These are phyloP conservation scores for Ochotona curzoniae DNA, from an alignment of 2,113 vertebrate species.

Conservation along the genomic window DNA sequence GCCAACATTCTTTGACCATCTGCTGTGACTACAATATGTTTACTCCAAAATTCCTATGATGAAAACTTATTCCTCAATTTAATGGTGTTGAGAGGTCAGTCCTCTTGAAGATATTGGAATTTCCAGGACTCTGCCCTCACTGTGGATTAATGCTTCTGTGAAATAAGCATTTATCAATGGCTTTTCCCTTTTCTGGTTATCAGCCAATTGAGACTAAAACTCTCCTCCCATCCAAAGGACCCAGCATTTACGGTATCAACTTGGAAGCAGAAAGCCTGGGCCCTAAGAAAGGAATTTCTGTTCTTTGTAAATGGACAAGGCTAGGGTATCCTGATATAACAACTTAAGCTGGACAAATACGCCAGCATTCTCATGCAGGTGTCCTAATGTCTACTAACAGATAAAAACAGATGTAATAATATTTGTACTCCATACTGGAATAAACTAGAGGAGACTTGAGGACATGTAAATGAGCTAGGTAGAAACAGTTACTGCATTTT, in stretches of 20 bases:
- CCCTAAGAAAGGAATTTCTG: not conserved
- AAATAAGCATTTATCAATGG: not conserved
- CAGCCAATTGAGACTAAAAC: not conserved
- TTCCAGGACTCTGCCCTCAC: too few relatives aligned
- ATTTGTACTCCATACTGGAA: not conserved
- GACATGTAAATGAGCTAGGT: not conserved
- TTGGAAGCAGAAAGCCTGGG: not conserved
- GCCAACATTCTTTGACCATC: not conserved
- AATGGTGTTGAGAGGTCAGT: not conserved
- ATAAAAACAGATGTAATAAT: not conserved
- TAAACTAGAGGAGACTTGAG: not conserved
- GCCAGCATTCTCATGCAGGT: not conserved
- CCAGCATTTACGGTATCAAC: not conserved
- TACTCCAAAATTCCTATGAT: not conserved
- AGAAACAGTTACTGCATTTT: conserved; percentile 50
- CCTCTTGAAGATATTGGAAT: not conserved
- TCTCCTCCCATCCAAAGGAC: not conserved
- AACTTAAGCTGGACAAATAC: not conserved
- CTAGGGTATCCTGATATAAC: not conserved
- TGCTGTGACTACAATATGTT: not conserved
- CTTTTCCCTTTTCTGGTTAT: not conserved
- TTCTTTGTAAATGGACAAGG: not conserved
- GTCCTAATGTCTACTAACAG: not conserved
- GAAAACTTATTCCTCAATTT: not conserved
- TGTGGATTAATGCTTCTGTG: not conserved